These are phyloP conservation scores for Galerucella calmariensis DNA, from an alignment of 2,888 invertebrate species.

Conservation along the genomic window DNA sequence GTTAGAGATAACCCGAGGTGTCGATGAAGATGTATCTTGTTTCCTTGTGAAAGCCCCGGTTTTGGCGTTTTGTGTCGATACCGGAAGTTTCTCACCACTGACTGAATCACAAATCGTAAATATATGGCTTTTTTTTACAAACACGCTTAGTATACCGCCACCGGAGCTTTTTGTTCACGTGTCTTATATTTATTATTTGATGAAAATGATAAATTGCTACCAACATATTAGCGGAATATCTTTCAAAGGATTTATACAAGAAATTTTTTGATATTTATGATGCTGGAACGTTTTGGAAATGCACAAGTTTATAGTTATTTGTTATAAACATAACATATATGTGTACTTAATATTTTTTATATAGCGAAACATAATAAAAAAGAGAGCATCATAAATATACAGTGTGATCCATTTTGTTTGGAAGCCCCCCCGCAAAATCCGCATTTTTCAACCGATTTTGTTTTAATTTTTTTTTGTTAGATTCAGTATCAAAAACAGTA, in stretches of 20 bases:
- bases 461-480: no score
- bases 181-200: neutral
- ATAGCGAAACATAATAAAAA: no score
- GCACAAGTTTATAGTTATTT: no score
- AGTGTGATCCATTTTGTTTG: no score
- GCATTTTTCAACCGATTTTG: no score
- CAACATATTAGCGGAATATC: neutral
- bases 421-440: no score
- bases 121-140: constrained; percentile 14
- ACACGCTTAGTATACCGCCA: neutral
- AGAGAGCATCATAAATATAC: no score
- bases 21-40: constrained; percentile 40
- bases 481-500: no score
- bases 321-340: no score
- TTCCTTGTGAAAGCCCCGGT: neutral
- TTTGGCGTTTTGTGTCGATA: constrained; percentile 3
- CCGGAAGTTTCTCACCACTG: constrained; percentile 15
- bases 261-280: neutral
- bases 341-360: no score
- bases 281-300: no score
- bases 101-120: constrained; percentile 13
- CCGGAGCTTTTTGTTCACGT: neutral
- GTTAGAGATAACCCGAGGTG: constrained; percentile 35
- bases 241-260: neutral
- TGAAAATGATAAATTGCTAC: constrained; percentile 2